Evolutionary conservation across 2,113 vertebrate genomes (phyloP), one percentile per base, ranked within the genome.

Genomic region (Urocitellus parryii): DNA sequence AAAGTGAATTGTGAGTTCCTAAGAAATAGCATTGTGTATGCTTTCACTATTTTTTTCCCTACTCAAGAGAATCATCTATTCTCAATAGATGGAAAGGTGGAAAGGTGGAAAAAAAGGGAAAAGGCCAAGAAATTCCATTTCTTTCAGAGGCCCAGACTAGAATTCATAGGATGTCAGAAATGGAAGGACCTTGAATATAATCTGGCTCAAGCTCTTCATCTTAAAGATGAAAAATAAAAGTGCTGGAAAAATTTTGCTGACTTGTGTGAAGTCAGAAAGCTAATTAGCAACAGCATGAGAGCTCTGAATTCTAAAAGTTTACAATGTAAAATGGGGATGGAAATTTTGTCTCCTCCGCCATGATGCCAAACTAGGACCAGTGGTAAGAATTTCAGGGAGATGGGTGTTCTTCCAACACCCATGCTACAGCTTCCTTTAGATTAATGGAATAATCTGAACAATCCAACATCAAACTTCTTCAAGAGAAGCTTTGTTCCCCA

Each of bases 161-260:
- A 90, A 29, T 92, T 68, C 80, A 92, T 32, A 96, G 61, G 90
- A 72, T 45, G 42, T 91, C 94, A 97, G 92, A 93, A 37, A 65
- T 32, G 48, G 65, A 88, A 79, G 79, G 65, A 67, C 22, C 87
- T 89, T 87, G 79, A 93, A 83, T 51, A 74, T 37, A 39, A 89
- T 65, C 39, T 76, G 37, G 70, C 32, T 72, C 25, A 77, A n/a
- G 12, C 4, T 79, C 32, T 10, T 89, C 29, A 86, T 76, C 56
- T 91, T 73, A 78, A 53, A 93, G 25, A 82, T 73, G 5, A 63
- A 73, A 65, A 84, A 67, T 45, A 65, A 5, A 3, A 42, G 10
- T 88, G 51, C 45, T 65, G n/a, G 16, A 72, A 6, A 79, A 42
- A 76, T 7, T 7, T n/a, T 68, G 68, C 37, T 48, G 84, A 73